phyloP scores from a whole-genome alignment of 2,113 vertebrate genomes.

The Dipodomys ordii region DNA sequence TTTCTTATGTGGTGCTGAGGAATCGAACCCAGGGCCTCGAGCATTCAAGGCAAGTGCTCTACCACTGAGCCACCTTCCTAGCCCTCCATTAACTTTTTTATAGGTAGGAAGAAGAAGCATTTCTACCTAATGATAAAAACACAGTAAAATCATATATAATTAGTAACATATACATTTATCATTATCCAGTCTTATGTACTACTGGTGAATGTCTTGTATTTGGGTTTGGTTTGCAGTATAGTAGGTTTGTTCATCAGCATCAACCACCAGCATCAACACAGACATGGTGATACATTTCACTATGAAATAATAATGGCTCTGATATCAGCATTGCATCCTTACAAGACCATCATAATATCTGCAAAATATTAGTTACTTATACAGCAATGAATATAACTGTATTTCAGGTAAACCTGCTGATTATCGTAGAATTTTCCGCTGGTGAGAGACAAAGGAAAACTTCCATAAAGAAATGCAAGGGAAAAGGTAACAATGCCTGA shows the following conservation, averaged over 20 bases:
- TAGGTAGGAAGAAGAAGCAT: not conserved
- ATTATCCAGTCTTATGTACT: too few relatives aligned
- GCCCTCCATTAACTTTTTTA: too few relatives aligned
- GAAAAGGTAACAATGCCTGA: too few relatives aligned
- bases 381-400: too few relatives aligned
- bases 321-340: not conserved
- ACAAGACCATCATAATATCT: not conserved
- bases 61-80: too few relatives aligned
- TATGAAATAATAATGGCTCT: not conserved
- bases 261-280: too few relatives aligned
- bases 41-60: too few relatives aligned
- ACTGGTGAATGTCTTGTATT: fast-evolving
- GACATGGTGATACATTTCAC: not conserved
- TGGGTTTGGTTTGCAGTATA: too few relatives aligned
- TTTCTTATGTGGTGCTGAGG: too few relatives aligned
- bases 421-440: conserved; percentile 10
- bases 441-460: not conserved
- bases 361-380: too few relatives aligned
- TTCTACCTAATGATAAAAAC: not conserved
- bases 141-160: not conserved
- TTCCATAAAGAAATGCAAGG: not conserved
- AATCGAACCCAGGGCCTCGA: too few relatives aligned
- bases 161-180: fast-evolving
- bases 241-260: not conserved
- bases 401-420: not conserved